Evolutionary conservation across 1,140 invertebrate species (phyloP), one percentile per base, ranked within the genome.

Genomic region (Halictus rubicundus): DNA sequence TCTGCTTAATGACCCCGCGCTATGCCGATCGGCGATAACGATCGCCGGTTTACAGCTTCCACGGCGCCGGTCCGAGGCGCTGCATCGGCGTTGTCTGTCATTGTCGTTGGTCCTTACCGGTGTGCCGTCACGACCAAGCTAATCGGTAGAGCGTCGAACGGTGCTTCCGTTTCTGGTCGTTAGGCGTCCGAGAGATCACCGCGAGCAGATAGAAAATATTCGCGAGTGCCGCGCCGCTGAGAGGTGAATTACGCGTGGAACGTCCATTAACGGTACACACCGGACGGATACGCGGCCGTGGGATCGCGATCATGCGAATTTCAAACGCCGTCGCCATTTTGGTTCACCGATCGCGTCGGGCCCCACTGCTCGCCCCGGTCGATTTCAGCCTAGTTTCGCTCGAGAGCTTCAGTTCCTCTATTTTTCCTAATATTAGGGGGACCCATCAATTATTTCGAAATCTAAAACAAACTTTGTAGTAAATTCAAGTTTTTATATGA

Each of bases 261-360:
- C 46, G 46, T 68, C 63, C 75, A 59, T 70, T 70, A 70, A 77
- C 65, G 75, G 66, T 69, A 77, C 57, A 42, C 3, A 14, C 49
- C 23, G 64, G 1, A 42, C 16, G 49, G 37, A 68, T n/a, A 57
- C n/a, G 27, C 60, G n/a, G 23, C 37, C 61, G 72, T 74, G 72
- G 61, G 46, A 74, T 54, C n/a, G 32, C 19, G 46, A 74, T 54
- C 46, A 32, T 6, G 27, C 46, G 61, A 39, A 42, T 27, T 37
- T 42, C 46, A 52, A 74, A 65, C 72, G 61, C 0, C 46, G 32
- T 8, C 49, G 49, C 21, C 49, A 21, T 54, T 7, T 19, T 21
- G 16, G 21, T 16, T 21, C 49, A 16, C 14, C 10, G 14, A 46
- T 12, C 10, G 10, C 42, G 42, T 10, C 42, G 2, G 42, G 10